Evolutionary conservation across 2,113 vertebrate species (phyloP).

Genomic region (Phalacrocorax brasilianus): DNA sequence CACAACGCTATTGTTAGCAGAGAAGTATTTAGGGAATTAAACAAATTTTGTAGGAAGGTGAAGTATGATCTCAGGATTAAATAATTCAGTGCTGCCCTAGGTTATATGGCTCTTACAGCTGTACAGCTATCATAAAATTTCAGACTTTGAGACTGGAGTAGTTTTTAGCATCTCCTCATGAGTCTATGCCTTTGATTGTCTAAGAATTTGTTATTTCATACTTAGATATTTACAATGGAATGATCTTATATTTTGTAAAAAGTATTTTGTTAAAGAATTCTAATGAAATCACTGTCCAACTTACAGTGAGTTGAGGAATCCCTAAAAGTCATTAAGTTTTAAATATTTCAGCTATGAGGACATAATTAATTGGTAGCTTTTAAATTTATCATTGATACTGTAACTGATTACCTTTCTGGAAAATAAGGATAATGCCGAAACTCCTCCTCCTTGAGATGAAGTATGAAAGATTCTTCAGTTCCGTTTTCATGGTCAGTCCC

Average conservation of each 20-base stretch:
- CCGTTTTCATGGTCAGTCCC: background rate
- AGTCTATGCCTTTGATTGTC: background rate
- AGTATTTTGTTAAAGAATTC: background rate
- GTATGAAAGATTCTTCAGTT: background rate
- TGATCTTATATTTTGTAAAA: background rate
- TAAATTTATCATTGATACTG: background rate
- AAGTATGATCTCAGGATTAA: background rate
- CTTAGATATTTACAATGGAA: background rate
- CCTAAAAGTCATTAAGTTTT: background rate
- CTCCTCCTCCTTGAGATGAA: background rate
- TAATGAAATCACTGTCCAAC: background rate
- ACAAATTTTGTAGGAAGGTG: background rate
- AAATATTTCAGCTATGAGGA: background rate
- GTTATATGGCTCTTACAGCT: background rate
- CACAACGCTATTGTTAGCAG: background rate
- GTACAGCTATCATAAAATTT: background rate
- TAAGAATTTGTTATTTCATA: background rate
- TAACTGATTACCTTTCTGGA: background rate
- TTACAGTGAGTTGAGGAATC: background rate
- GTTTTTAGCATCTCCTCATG: background rate
- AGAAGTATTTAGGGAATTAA: background rate
- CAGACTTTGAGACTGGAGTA: background rate
- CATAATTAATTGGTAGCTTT: background rate
- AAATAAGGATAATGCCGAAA: background rate
- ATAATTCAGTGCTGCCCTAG: background rate